Base-by-base conservation (phyloP, 2,888 invertebrate species). In the Petrolisthes manimaculis region DNA sequence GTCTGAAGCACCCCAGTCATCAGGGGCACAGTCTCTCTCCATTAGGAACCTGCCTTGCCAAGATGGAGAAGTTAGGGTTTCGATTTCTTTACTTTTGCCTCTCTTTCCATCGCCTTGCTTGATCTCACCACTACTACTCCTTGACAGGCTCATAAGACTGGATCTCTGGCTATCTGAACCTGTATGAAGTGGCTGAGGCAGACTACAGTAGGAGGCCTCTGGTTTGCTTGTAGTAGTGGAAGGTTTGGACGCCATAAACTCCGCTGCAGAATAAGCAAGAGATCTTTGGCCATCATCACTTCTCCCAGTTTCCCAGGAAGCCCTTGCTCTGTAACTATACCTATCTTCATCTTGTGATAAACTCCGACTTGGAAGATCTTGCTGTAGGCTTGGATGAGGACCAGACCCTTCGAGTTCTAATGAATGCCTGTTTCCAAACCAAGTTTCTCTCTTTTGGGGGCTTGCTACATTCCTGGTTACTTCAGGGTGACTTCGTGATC, bases 1-100 rank as follows among this genome's bases (percentile, higher is more conserved):
- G 24, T 89, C 86, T 21, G 89, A 89, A 14, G 89, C 86, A 37
- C 85, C 86, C 83, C 85, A 89, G 69, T 89, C 85, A 71, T 89
- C 89, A 12, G 67, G 14, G 4, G 69, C 54, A 9, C 61, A 8
- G 54, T 85, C 89, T 4, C 71, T 81, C 77, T 84, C 85, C 78
- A 86, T 69, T 53, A 89, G 24, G 69, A 89, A 89, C 14, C 56
- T 77, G n/a, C 89, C 89, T 1, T 78, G 89, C 89, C 89, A 89
- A 24, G 89, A 61, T 21, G 84, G 54, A 12, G 88, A 88, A n/a
- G 78, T 84, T 24, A 84, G 55, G 55, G 24, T 84, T 51, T 84
- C 84, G 18, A 78, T 67, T 21, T 84, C 78, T 51, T 77, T 61
- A 18, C 75, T 67, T 12, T 77, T 81, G 12, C 53, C 81, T 37